phyloP scores from a whole-genome alignment of 2,888 invertebrate species.

The Drosophila meridionalis region DNA sequence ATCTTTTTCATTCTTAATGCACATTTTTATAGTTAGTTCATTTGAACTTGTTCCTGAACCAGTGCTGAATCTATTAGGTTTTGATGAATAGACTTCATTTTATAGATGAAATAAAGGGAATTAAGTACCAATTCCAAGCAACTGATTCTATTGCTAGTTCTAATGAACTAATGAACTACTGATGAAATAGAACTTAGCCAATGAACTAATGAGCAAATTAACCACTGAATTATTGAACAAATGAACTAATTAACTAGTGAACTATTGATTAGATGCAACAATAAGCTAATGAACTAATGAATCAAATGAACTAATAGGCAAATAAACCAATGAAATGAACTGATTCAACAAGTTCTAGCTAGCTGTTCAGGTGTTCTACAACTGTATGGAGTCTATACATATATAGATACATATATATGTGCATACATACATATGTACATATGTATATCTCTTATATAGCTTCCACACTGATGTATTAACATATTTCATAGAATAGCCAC shows the following conservation, averaged over 20 bases:
- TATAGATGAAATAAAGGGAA: neutral
- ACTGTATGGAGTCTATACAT: neutral
- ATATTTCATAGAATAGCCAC: constrained; percentile 59
- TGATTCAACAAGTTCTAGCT: constrained; percentile 1
- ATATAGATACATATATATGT: neutral
- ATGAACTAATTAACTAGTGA: too few species aligned
- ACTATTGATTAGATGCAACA: neutral
- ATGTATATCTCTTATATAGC: neutral
- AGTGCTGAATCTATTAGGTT: neutral
- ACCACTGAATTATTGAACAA: too few species aligned
- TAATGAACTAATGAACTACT: too few species aligned
- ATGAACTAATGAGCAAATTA: too few species aligned
- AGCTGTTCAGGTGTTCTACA: neutral
- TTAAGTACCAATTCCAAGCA: too few species aligned
- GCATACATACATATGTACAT: neutral
- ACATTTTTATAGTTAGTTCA: neutral
- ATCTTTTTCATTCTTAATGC: neutral
- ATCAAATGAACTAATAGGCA: neutral
- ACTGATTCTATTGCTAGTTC: too few species aligned
- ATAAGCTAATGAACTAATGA: neutral
- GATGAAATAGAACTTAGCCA: too few species aligned
- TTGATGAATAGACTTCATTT: neutral
- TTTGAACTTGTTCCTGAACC: neutral
- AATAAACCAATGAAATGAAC: neutral
- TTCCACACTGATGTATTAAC: constrained; percentile 37